These are phyloP conservation scores for Zelleria hepariella DNA, from an alignment of 2,888 invertebrate genomes.

Conservation along the genomic window DNA sequence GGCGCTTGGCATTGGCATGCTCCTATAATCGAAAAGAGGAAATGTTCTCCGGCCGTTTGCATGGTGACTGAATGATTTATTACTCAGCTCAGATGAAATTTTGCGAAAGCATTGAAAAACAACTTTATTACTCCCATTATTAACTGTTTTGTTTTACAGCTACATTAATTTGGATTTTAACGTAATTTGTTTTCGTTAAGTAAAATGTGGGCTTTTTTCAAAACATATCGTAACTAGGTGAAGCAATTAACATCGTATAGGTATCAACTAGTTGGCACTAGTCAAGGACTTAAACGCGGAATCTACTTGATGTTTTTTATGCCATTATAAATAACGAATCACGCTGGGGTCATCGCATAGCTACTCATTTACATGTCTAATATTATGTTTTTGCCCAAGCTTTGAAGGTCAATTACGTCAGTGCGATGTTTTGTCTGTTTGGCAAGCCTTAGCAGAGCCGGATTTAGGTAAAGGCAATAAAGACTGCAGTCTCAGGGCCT, in stretches of 20 bases:
- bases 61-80: background rate
- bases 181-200: background rate
- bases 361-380: constrained; percentile 29
- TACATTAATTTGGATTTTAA: no score
- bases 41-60: background rate
- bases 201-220: no score
- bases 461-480: background rate
- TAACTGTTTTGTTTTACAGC: background rate
- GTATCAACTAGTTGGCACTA: no score
- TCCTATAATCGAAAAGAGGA: constrained; percentile 42
- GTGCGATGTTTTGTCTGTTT: constrained; percentile 11
- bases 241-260: no score
- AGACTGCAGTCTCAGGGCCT: background rate
- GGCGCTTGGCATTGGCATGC: constrained; percentile 59
- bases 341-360: constrained; percentile 31
- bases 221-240: no score
- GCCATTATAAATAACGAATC: constrained; percentile 24
- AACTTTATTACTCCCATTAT: background rate
- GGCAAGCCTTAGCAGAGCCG: no score
- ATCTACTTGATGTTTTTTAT: constrained; percentile 8
- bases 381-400: constrained; percentile 33
- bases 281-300: constrained; percentile 7
- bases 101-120: background rate
- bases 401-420: constrained; percentile 46
- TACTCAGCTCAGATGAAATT: background rate